Evolutionary conservation across 2,888 invertebrate genomes (phyloP), one percentile per base, ranked within the genome.

Genomic region (Stenurella melanura): DNA sequence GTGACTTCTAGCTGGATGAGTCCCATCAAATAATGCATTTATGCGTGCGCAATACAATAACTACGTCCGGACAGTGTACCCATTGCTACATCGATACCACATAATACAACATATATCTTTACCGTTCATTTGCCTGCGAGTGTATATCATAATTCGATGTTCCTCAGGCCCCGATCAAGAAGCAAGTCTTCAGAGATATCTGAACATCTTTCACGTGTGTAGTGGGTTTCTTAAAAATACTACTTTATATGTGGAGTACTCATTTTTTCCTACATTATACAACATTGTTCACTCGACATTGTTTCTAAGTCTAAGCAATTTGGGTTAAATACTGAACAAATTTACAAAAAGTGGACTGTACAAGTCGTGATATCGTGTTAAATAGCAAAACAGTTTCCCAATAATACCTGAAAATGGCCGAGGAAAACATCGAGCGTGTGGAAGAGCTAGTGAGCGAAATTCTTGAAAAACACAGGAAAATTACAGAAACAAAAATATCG

Each of bases 401-500:
- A 26, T 26, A 26, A 26, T 34, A 50, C 50, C 15, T 10, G 18
- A 69, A 60, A 30, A 69, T 69, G 68, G 34, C 26, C 30, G 54
- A 34, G 58, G 56, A 58, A 21, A 61, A 42, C n/a, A 60, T 71
- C 12, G 57, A 42, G 21, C 2, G 42, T 1, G 6, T 58, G 4
- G 70, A 61, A 12, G 11, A 60, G n/a, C 21, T 71, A 17, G 10
- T 71, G 42, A 60, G 26, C 7, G n/a, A 17, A 17, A 19, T 60
- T 11, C 21, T 57, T 10, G 58, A 21, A 34, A 54, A 18, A 57
- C 21, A 60, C 1, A 69, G 57, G 19, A 30, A 18, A 34, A 58
- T 69, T n/a, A 30, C 38, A 17, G 38, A 11, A 18, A 58, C 34
- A 21, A 66, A 73, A 42, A 61, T 76, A 12, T 63, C 50, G 2